A percentile compares a stretch with the other conserved stretches of the same genome.
phyloP scores from a whole-genome alignment of 2,888 invertebrate species.

The Dicyrtomina minuta region DNA sequence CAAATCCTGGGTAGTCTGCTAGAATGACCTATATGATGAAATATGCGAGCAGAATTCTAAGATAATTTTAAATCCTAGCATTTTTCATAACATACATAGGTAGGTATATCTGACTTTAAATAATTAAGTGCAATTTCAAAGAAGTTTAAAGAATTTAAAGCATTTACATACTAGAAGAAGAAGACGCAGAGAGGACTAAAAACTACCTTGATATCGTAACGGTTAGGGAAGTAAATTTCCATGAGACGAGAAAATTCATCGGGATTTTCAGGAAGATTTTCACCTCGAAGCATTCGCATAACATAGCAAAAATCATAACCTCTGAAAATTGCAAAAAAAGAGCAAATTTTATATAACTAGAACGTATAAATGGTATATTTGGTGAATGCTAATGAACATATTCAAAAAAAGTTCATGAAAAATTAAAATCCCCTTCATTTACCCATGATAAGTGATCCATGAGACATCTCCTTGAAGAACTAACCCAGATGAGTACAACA shows the following conservation, averaged over 20 bases:
- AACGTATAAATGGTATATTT: background rate
- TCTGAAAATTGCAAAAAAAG: constrained; percentile 57
- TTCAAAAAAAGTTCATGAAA: too few species aligned
- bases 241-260: constrained; percentile 88
- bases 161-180: background rate
- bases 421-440: too few species aligned
- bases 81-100: background rate
- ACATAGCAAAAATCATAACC: constrained; percentile 99
- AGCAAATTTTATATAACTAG: background rate
- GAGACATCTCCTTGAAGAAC: constrained; percentile 29
- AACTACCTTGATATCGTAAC: constrained; percentile 94
- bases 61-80: too few species aligned
- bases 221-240: constrained; percentile 90
- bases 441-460: constrained; percentile 38
- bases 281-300: constrained; percentile 88
- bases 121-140: background rate
- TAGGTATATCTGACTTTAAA: background rate
- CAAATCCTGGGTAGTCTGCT: constrained; percentile 96
- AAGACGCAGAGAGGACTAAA: too few species aligned
- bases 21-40: constrained; percentile 67
- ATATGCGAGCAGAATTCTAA: too few species aligned
- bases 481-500: constrained; percentile 33
- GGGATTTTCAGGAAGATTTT: constrained; percentile 87
- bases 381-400: too few species aligned
- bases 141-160: background rate